Evolutionary conservation across 64 coral and sea anemone species (phyloP), one percentile per base, ranked within the genome.

Genomic region (Actinia tenebrosa): DNA sequence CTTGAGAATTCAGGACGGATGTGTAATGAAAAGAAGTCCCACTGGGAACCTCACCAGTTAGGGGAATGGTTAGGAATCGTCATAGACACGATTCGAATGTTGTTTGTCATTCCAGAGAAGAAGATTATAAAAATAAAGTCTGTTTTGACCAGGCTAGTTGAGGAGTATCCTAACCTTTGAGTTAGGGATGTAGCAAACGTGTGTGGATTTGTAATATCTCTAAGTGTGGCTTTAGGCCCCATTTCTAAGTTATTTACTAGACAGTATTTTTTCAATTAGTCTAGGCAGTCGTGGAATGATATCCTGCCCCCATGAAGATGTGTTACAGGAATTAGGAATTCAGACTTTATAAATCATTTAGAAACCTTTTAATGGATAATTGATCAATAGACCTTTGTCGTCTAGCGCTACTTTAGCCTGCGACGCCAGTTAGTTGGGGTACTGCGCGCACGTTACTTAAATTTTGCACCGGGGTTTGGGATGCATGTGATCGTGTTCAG

Each of bases 301-400:
- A 69, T 79, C 5, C 69, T 88, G 44, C 19, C 54, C 45, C 2
- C 16, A 6, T 44, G 19, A 17, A 88, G 72, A 69, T 10, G 45
- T 93, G 45, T 85, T 89, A 56, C 62, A 93, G 4, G 86, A 88
- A 50, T 1, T 93, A 11, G 61, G 47, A 78, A 88, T 89, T 75
- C 89, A 82, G 83, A n/a, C n/a, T n/a, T n/a, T n/a, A 11, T 85
- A 22, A n/a, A 66, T 14, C 91, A 90, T 90, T 82, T 90, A n/a
- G 77, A 87, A 78, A 84, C 84, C 16, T n/a, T 94, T 94, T 90
- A 90, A 94, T 22, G 92, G 88, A 4, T 78, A 87, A 82, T 45
- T 61, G 1, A 87, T 94, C 50, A 18, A 50, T 78, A 60, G 44
- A 56, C 81, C 26, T 78, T 86, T 89, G 79, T 61, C 63, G 55